These are phyloP conservation scores for Trachelus stipa DNA, from an alignment of 2,888 invertebrate species.

Conservation along the genomic window DNA sequence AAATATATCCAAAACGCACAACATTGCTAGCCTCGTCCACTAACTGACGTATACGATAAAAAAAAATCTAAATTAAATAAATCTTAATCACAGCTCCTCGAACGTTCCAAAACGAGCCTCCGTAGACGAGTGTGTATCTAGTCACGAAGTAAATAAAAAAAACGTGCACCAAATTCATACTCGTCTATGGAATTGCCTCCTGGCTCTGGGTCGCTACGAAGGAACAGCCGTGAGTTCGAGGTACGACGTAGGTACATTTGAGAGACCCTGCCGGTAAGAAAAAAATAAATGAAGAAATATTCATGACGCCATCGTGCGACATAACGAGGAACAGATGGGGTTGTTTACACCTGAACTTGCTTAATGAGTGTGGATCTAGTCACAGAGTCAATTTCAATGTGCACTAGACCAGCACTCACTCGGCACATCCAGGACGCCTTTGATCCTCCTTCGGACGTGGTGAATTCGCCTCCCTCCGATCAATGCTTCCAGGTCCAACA, in stretches of 20 bases:
- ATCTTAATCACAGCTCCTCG: conserved; percentile 5
- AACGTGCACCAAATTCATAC: conserved; percentile 84
- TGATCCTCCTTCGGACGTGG: background rate
- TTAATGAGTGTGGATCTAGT: conserved; percentile 94
- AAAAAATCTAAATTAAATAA: background rate
- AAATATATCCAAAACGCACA: background rate
- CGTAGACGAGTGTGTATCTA: conserved; percentile 92
- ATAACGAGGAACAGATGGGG: conserved; percentile 27
- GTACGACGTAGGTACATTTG: background rate
- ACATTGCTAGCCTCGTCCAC: no score
- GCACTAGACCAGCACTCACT: conserved; percentile 83
- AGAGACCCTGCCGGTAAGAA: background rate
- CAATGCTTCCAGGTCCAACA: background rate
- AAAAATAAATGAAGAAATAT: background rate
- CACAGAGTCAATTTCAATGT: conserved; percentile 73
- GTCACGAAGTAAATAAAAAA: conserved; percentile 73
- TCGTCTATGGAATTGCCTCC: conserved; percentile 78
- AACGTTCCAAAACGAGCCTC: conserved; percentile 63
- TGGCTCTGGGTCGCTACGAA: background rate
- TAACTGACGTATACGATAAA: no score
- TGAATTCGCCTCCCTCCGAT: background rate
- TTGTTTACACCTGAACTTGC: conserved; percentile 63
- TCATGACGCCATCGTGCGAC: background rate
- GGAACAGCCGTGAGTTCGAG: background rate
- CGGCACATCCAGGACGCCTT: conserved; percentile 59